Evolutionary conservation across 2,888 invertebrate genomes (phyloP).

Genomic region (Aphodius sticticus): DNA sequence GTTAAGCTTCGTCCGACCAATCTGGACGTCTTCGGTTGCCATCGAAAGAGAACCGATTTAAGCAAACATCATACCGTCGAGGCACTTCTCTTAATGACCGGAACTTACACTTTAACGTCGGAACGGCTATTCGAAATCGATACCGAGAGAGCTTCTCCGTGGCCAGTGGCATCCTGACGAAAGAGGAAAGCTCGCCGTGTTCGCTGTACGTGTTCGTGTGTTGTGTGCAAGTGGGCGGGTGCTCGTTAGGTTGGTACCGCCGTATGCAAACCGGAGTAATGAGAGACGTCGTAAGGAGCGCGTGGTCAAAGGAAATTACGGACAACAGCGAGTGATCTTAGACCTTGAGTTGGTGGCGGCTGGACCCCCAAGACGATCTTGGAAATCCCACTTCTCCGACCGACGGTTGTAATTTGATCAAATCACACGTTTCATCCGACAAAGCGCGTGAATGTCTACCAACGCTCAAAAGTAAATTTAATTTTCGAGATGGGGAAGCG

Average conservation of each 20-base stretch:
- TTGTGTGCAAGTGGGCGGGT: conserved; percentile 15
- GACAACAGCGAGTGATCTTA: conserved; percentile 26
- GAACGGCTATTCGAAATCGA: conserved; percentile 10
- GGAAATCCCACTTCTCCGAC: conserved; percentile 6
- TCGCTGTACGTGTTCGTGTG: not conserved
- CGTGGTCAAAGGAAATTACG: conserved; percentile 27
- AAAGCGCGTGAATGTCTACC: not conserved
- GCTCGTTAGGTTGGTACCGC: conserved; percentile 16
- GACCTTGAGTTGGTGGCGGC: not conserved
- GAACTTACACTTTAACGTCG: conserved; percentile 22
- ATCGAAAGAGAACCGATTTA: conserved; percentile 15
- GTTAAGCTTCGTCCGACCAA: conserved; percentile 14
- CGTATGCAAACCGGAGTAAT: conserved; percentile 23
- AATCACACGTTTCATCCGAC: conserved; percentile 13
- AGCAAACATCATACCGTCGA: conserved; percentile 23
- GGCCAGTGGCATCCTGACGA: not conserved
- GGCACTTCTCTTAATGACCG: conserved; percentile 23
- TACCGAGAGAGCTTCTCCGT: conserved; percentile 7
- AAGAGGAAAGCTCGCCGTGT: too few species aligned
- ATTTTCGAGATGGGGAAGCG: not conserved
- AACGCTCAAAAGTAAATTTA: not conserved
- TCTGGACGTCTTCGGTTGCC: conserved; percentile 11
- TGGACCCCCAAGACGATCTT: not conserved
- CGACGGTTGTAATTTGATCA: conserved; percentile 24
- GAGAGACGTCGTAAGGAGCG: conserved; percentile 11